Conservation (phyloP, 2,797 vertebrate species). For the Pangasius sanitwongsei region DNA sequence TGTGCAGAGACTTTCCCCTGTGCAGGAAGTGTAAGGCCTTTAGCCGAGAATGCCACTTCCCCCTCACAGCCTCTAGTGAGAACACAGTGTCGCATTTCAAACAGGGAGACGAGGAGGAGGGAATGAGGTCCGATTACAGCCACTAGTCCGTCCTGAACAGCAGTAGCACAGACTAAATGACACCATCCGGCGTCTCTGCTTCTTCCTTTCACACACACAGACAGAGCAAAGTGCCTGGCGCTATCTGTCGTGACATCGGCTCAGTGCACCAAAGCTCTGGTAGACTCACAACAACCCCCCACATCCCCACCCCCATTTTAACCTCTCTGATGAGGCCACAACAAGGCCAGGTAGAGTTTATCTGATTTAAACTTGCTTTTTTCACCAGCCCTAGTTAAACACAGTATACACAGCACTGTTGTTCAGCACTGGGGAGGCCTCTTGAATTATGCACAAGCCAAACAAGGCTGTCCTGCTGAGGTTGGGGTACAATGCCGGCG, state of each 20-base stretch:
- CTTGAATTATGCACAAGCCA: constrained; percentile 53
- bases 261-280: constrained; percentile 28
- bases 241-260: constrained; percentile 49
- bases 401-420: constrained; percentile 47
- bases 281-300: background rate
- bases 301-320: constrained; percentile 37
- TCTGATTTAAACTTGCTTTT: constrained; percentile 43
- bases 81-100: constrained; percentile 50
- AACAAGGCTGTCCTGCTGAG: constrained; percentile 49
- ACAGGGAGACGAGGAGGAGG: constrained; percentile 38
- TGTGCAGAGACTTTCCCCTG: constrained; percentile 29
- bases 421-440: constrained; percentile 37
- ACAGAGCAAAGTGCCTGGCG: constrained; percentile 30
- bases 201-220: constrained; percentile 35
- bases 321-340: constrained; percentile 29
- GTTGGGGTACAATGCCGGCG: constrained; percentile 43
- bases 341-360: constrained; percentile 51
- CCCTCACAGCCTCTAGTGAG: constrained; percentile 35
- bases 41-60: constrained; percentile 45
- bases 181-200: constrained; percentile 54
- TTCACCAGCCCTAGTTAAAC: constrained; percentile 46
- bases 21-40: constrained; percentile 25
- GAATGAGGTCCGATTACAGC: constrained; percentile 43
- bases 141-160: constrained; percentile 40
- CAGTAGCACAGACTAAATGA: constrained; percentile 50